Evolutionary conservation across 2,797 vertebrate genomes (phyloP).

Genomic region (Alfaro cultratus): DNA sequence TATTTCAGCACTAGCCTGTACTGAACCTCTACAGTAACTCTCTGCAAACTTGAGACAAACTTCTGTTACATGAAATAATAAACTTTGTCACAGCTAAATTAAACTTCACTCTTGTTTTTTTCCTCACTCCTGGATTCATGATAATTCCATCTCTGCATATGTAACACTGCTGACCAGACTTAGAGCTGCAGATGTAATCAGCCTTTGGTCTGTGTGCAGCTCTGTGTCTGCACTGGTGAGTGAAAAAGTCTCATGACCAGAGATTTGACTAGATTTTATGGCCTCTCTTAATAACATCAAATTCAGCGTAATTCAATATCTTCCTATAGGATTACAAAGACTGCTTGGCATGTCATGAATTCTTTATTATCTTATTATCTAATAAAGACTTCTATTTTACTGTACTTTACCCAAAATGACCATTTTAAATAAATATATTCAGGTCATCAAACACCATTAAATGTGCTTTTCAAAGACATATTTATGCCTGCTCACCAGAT

Average conservation of each 20-base stretch:
- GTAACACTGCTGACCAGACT: slow-evolving; percentile 37
- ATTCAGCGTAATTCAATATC: slow-evolving; percentile 59
- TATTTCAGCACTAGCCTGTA: slow-evolving; percentile 19
- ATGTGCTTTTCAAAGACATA: neutral
- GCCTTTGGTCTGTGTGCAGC: slow-evolving; percentile 20
- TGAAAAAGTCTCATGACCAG: slow-evolving; percentile 48
- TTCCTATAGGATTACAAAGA: slow-evolving; percentile 54
- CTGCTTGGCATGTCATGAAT: slow-evolving; percentile 10
- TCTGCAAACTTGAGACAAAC: slow-evolving; percentile 3
- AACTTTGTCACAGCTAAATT: slow-evolving; percentile 19
- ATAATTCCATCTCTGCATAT: slow-evolving; percentile 30
- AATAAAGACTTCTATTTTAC: no score
- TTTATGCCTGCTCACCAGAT: neutral
- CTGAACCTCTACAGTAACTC: slow-evolving; percentile 5
- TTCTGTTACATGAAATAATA: slow-evolving; percentile 21
- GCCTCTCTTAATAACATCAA: slow-evolving; percentile 46
- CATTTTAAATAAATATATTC: neutral
- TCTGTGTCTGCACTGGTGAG: slow-evolving; percentile 15
- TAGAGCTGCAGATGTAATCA: slow-evolving; percentile 47
- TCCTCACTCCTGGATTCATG: neutral
- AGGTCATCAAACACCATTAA: neutral
- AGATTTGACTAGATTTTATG: slow-evolving; percentile 57
- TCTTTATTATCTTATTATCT: slow-evolving; percentile 28
- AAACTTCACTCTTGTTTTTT: slow-evolving; percentile 13
- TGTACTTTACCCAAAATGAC: slow-evolving; percentile 33